Conservation (phyloP, 1,140 invertebrate genomes). For the Harlomillsia oculata region DNA sequence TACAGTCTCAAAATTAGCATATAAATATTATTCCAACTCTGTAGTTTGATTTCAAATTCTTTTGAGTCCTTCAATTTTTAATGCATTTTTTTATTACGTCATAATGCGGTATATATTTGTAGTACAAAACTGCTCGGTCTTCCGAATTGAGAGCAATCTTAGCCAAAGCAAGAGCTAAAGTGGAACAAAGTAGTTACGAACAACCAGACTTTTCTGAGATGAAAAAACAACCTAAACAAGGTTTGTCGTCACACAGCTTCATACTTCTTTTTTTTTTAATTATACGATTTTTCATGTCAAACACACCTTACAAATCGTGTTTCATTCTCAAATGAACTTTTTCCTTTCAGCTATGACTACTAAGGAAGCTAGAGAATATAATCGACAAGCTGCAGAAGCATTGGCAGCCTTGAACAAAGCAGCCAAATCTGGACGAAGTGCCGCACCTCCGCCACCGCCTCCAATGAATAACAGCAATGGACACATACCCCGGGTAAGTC, state of each 20-base stretch:
- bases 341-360: not conserved
- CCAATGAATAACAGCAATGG: not conserved
- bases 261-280: no score
- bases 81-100: not conserved
- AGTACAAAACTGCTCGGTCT: slow-evolving; percentile 58
- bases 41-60: not conserved
- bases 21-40: no score
- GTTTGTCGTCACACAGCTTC: no score
- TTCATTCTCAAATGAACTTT: not conserved
- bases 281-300: not conserved
- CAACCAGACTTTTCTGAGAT: not conserved
- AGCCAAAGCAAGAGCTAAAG: slow-evolving; percentile 49
- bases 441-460: not conserved
- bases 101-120: slow-evolving; percentile 16
- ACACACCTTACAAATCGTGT: not conserved
- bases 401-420: no score
- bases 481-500: not conserved
- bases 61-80: not conserved
- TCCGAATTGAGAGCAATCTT: slow-evolving; percentile 57
- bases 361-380: not conserved
- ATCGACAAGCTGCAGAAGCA: no score
- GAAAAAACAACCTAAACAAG: slow-evolving; percentile 1
- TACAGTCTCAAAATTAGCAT: no score
- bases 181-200: slow-evolving; percentile 25
- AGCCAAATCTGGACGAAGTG: not conserved